A percentile compares a stretch with the other conserved stretches of the same genome.
Conservation (phyloP, 2,888 invertebrate genomes). For the Crematogaster levior region DNA sequence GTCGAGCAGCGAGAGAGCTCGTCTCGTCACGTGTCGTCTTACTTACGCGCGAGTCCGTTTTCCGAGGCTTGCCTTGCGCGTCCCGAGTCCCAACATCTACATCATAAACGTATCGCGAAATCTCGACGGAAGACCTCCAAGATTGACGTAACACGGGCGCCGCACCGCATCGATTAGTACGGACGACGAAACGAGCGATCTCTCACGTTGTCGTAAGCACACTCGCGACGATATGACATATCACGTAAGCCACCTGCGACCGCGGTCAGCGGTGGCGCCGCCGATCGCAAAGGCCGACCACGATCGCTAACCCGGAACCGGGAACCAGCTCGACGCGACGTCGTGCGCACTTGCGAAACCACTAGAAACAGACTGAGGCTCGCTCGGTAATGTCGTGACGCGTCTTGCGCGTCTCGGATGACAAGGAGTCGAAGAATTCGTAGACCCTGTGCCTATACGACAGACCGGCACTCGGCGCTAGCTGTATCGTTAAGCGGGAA, state of each 20-base stretch:
- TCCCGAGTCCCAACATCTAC: slow-evolving; percentile 17
- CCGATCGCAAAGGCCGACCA: not conserved
- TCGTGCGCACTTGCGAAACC: too few relatives aligned
- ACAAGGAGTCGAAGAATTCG: too few relatives aligned
- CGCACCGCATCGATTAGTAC: slow-evolving; percentile 40
- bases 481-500: too few relatives aligned
- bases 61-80: slow-evolving; percentile 11
- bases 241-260: not conserved
- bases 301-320: too few relatives aligned
- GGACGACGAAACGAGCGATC: not conserved
- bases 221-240: not conserved
- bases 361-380: too few relatives aligned
- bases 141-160: slow-evolving; percentile 24
- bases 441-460: too few relatives aligned
- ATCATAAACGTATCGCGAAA: slow-evolving; percentile 20
- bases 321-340: too few relatives aligned
- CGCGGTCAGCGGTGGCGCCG: too few relatives aligned
- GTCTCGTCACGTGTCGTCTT: not conserved
- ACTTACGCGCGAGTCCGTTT: not conserved
- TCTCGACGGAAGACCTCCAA: slow-evolving; percentile 30
- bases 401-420: too few relatives aligned
- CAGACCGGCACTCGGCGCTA: too few relatives aligned
- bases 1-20: too few relatives aligned
- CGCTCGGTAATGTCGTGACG: too few relatives aligned
- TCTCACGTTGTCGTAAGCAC: not conserved